phyloP scores from a whole-genome alignment of 2,113 vertebrate species.

The Calidris pygmaea region DNA sequence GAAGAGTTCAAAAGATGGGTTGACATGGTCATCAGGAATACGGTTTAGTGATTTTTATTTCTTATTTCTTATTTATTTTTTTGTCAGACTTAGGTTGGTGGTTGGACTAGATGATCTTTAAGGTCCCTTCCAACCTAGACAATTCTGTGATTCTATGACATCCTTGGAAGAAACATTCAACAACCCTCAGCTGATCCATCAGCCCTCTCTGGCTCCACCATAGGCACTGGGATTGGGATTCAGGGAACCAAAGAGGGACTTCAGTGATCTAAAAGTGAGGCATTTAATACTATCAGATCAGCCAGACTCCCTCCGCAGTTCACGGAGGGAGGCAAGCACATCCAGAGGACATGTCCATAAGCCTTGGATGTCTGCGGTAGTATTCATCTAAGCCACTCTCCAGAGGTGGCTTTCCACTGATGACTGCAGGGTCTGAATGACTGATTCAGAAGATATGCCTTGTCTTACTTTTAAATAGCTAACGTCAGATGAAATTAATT shows the following conservation, averaged over 20 bases:
- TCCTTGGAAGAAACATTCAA: background rate
- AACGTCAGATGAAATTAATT: background rate
- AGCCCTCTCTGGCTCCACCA: background rate
- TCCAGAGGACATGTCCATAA: background rate
- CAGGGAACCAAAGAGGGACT: background rate
- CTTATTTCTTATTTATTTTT: too few relatives aligned
- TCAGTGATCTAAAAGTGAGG: background rate
- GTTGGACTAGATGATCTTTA: too few relatives aligned
- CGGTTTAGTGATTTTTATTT: too few relatives aligned
- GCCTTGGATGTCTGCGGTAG: background rate
- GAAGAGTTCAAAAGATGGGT: too few relatives aligned
- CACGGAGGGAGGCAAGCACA: background rate
- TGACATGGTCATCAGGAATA: too few relatives aligned
- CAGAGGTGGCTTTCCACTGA: background rate
- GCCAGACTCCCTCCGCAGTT: background rate
- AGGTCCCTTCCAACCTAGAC: too few relatives aligned
- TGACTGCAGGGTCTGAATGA: background rate
- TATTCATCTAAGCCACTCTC: background rate
- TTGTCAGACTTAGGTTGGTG: too few relatives aligned
- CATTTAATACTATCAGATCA: background rate
- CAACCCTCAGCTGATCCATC: background rate
- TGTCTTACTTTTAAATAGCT: background rate
- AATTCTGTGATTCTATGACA: too few relatives aligned
- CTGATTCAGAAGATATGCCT: background rate
- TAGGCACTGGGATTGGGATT: background rate